phyloP scores from a whole-genome alignment of 2,113 vertebrate genomes.

The Crotalus viridis region DNA sequence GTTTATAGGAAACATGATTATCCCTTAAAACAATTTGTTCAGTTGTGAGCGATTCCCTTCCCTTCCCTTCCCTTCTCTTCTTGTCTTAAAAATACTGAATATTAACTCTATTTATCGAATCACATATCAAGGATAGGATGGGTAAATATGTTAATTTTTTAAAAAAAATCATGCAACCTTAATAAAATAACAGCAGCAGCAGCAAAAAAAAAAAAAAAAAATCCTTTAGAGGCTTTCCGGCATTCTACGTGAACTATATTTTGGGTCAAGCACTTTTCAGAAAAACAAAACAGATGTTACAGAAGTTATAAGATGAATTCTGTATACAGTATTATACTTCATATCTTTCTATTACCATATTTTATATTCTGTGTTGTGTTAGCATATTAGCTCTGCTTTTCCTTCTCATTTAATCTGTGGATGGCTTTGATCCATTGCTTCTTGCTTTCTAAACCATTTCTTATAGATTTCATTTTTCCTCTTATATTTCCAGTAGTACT shows the following conservation, averaged over 20 bases:
- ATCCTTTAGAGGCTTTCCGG: background rate
- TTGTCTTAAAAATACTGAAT: background rate
- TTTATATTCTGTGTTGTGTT: background rate
- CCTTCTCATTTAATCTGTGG: background rate
- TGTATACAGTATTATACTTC: background rate
- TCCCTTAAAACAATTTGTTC: background rate
- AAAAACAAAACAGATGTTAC: background rate
- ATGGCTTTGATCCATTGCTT: background rate
- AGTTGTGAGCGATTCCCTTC: background rate
- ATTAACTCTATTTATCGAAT: background rate
- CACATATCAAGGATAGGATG: background rate
- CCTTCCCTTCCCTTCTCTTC: background rate
- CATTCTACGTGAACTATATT: background rate
- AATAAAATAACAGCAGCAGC: background rate
- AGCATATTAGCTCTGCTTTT: background rate
- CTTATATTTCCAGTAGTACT: background rate
- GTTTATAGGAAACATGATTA: background rate
- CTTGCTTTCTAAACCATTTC: background rate
- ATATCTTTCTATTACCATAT: background rate
- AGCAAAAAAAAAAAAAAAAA: background rate
- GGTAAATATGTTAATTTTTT: background rate
- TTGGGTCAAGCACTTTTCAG: background rate
- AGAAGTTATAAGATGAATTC: background rate
- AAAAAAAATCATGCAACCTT: background rate
- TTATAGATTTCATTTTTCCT: background rate